phyloP scores from a whole-genome alignment of 2,888 invertebrate species.

The Phalera bucephala region DNA sequence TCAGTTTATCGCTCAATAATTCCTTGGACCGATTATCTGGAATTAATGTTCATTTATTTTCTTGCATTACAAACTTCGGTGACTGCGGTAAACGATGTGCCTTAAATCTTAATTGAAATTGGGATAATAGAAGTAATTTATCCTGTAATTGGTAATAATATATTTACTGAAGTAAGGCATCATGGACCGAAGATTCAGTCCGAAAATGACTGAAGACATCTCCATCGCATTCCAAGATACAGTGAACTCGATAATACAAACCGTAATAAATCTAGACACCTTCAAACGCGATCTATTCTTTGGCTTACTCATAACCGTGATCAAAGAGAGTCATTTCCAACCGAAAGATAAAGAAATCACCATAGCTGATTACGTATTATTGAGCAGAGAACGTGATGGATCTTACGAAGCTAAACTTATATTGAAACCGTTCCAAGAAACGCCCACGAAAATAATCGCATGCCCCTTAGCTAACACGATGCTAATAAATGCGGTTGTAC shows the following conservation, averaged over 20 bases:
- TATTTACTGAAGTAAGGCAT: too few species aligned
- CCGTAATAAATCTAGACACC: conserved; percentile 50
- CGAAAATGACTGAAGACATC: conserved; percentile 32
- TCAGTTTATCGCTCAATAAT: too few species aligned
- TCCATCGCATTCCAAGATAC: conserved; percentile 38
- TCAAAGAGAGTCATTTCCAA: conserved; percentile 49
- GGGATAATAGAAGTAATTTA: too few species aligned
- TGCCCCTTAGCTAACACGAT: conserved; percentile 33
- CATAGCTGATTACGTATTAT: conserved; percentile 34
- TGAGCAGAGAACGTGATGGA: conserved; percentile 17
- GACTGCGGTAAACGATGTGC: too few species aligned
- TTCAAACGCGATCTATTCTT: conserved; percentile 51
- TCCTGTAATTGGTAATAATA: too few species aligned
- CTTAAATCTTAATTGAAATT: too few species aligned
- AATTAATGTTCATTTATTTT: too few species aligned
- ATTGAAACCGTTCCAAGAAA: conserved; percentile 30
- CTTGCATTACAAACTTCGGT: too few species aligned
- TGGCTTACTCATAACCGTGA: conserved; percentile 43
- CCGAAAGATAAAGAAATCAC: conserved; percentile 24
- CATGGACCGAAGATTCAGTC: conserved; percentile 34
- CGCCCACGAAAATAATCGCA: conserved; percentile 36
- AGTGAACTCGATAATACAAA: conserved; percentile 42
- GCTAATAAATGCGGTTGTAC: conserved; percentile 39
- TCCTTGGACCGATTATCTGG: too few species aligned
- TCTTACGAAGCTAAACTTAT: conserved; percentile 31